Conservation (phyloP, 2,113 vertebrate species). For the Spheniscus mendiculus region DNA sequence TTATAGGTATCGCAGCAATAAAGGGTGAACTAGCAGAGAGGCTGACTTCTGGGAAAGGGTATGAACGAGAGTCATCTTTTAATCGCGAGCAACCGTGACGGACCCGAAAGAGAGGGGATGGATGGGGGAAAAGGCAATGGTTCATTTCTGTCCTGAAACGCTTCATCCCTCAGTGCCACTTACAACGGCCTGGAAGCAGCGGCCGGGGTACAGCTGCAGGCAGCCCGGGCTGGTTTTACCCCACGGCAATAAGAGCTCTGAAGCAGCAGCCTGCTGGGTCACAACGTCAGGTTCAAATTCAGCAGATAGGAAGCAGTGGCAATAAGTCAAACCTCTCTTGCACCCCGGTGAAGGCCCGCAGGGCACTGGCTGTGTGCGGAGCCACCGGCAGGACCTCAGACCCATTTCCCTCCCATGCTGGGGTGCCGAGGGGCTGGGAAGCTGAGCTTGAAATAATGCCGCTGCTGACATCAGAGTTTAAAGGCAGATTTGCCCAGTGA, state of each 20-base stretch:
- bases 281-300: background rate
- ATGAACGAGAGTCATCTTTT: background rate
- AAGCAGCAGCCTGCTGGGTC: background rate
- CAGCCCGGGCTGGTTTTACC: background rate
- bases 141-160: background rate
- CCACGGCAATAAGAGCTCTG: background rate
- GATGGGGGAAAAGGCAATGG: background rate
- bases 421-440: background rate
- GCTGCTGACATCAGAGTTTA: background rate
- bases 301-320: rapidly evolving
- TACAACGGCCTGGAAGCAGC: rapidly evolving
- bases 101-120: background rate
- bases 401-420: rapidly evolving
- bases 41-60: background rate
- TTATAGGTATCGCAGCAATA: background rate
- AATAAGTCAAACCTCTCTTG: background rate
- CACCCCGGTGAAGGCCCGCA: rapidly evolving
- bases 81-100: background rate
- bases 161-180: background rate
- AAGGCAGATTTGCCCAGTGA: background rate
- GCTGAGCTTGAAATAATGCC: background rate
- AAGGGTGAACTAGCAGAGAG: background rate
- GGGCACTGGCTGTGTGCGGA: background rate
- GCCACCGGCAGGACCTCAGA: too few species aligned
- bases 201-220: background rate